Evolutionary conservation across 35 echinoderm and acorn worm genomes (phyloP).

Genomic region (Heliocidaris tuberculata): DNA sequence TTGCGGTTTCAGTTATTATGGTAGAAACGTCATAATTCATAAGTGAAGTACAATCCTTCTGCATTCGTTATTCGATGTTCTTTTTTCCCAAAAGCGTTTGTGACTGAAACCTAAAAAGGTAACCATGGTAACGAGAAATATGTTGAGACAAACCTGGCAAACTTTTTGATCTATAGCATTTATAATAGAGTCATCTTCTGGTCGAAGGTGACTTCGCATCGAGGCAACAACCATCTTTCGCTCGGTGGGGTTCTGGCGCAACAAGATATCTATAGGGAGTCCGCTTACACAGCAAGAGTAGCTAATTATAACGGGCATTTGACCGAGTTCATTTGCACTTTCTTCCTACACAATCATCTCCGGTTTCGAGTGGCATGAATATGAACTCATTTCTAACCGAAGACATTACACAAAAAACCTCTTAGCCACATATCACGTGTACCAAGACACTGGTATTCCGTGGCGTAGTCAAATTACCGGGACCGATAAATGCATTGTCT

Average conservation of each 20-base stretch:
- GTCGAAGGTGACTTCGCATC: not conserved
- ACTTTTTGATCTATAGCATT: not conserved
- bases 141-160: not conserved
- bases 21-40: no score
- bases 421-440: not conserved
- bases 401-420: not conserved
- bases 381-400: not conserved
- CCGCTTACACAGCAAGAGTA: not conserved
- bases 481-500: conserved; percentile 8
- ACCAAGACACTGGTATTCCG: not conserved
- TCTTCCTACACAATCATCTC: not conserved
- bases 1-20: no score
- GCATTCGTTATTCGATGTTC: no score
- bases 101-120: no score
- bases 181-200: not conserved
- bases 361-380: not conserved
- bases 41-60: no score
- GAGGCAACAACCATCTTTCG: not conserved
- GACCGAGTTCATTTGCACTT: conserved; percentile 9
- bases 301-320: conserved; percentile 12
- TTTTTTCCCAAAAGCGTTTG: no score
- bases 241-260: not conserved
- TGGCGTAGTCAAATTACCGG: not conserved
- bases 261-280: not conserved
- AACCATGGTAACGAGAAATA: no score